A percentile compares a stretch with the other conserved stretches of the same genome.
Conservation (phyloP, 2,113 vertebrate genomes). For the Myotis yumanensis region DNA sequence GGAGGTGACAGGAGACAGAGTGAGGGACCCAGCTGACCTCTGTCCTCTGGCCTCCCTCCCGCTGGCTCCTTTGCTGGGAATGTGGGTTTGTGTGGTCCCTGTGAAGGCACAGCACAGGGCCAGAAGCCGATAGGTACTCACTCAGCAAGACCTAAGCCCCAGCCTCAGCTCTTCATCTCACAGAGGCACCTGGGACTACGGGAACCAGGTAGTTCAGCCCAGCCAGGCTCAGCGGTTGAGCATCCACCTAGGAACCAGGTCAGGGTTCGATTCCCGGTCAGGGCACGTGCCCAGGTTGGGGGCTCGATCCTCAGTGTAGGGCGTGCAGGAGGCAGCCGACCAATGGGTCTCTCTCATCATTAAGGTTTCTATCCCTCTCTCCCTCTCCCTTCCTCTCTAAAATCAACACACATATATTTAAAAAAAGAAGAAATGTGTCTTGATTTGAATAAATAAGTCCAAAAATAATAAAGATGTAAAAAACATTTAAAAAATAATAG, state of each 20-base stretch:
- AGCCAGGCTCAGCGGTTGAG: too few relatives aligned
- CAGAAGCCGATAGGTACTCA: slow-evolving; percentile 54
- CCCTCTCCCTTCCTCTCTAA: too few relatives aligned
- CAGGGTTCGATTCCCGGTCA: too few relatives aligned
- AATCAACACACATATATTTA: too few relatives aligned
- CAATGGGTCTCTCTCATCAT: too few relatives aligned
- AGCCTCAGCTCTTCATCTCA: not conserved
- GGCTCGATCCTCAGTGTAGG: too few relatives aligned
- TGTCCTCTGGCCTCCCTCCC: not conserved
- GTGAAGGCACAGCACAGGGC: slow-evolving; percentile 40
- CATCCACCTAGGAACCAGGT: too few relatives aligned
- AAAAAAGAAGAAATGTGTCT: not conserved
- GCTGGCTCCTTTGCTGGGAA: not conserved
- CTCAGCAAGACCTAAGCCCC: slow-evolving; percentile 12
- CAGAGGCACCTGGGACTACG: not conserved
- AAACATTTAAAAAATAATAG: not conserved
- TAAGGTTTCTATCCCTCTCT: too few relatives aligned
- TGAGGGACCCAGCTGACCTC: not conserved
- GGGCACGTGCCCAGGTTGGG: too few relatives aligned
- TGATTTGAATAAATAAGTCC: not conserved
- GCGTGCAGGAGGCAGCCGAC: too few relatives aligned
- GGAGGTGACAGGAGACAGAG: not conserved
- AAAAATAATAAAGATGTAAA: too few relatives aligned
- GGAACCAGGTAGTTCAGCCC: too few relatives aligned
- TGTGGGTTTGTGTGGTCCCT: slow-evolving; percentile 13